Percentiles rank a stretch among this genome's conserved stretches.
Conservation (phyloP, 2,113 vertebrate genomes). For the Bungarus multicinctus region DNA sequence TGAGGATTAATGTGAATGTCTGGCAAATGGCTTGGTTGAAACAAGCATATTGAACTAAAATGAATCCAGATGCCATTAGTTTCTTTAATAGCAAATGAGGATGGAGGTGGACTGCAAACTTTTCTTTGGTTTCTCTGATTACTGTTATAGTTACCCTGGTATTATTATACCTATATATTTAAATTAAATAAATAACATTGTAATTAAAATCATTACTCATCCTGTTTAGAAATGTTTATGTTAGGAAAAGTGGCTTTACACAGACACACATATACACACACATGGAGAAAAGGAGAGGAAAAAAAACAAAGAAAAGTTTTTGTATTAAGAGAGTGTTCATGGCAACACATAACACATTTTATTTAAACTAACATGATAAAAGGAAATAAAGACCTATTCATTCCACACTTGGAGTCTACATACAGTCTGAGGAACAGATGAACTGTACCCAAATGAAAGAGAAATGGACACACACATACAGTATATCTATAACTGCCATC, state of each 20-base stretch:
- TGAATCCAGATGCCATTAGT: conserved; percentile 4
- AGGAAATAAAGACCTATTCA: neutral
- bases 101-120: conserved; percentile 1
- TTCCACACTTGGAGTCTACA: neutral
- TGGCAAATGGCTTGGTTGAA: conserved; percentile 12
- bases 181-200: neutral
- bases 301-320: neutral
- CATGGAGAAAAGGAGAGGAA: neutral
- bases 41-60: conserved; percentile 22
- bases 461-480: neutral
- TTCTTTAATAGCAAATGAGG: neutral
- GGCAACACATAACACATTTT: neutral
- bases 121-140: neutral
- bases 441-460: neutral
- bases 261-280: neutral
- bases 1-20: conserved; percentile 26
- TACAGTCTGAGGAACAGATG: neutral
- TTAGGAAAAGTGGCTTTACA: neutral
- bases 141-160: rapidly evolving
- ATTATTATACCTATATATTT: neutral
- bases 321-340: neutral
- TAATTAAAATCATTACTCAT: neutral
- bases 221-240: neutral
- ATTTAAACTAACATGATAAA: neutral
- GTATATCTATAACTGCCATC: neutral